Evolutionary conservation across 1,140 invertebrate species (phyloP).

Genomic region (Hermetia illucens): DNA sequence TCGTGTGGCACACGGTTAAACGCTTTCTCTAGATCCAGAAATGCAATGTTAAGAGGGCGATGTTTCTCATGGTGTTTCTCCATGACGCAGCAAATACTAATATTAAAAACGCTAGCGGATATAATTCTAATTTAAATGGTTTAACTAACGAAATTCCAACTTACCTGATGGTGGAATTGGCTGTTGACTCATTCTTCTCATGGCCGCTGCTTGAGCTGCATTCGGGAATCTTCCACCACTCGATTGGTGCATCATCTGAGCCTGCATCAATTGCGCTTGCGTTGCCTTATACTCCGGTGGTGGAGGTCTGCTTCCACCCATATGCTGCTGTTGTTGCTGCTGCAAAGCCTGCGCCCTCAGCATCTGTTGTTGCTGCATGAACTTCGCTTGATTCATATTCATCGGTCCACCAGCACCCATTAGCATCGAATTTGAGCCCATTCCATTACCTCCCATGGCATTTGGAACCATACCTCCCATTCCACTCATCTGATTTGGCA

Average conservation of each 20-base stretch:
- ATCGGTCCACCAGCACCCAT: slow-evolving; percentile 22
- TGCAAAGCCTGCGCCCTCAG: slow-evolving; percentile 34
- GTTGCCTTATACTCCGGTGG: slow-evolving; percentile 61
- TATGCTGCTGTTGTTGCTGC: slow-evolving; percentile 31
- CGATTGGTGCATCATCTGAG: slow-evolving; percentile 27
- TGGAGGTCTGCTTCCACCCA: slow-evolving; percentile 42
- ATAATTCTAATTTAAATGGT: background rate
- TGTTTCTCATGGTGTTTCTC: too few species aligned
- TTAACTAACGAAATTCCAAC: slow-evolving; percentile 6
- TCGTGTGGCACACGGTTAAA: too few species aligned
- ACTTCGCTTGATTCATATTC: slow-evolving; percentile 42
- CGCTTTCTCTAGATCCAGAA: too few species aligned
- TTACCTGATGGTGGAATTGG: slow-evolving; percentile 51
- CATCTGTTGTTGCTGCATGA: slow-evolving; percentile 33
- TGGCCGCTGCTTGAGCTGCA: slow-evolving; percentile 35
- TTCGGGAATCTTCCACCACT: slow-evolving; percentile 29
- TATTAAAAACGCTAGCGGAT: background rate
- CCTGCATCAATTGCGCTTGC: slow-evolving; percentile 44
- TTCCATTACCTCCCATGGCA: slow-evolving; percentile 14
- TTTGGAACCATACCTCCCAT: slow-evolving; percentile 11
- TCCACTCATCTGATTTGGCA: slow-evolving; percentile 13
- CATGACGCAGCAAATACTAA: too few species aligned
- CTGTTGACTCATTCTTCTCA: slow-evolving; percentile 46
- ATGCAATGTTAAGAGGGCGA: too few species aligned
- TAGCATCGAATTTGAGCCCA: slow-evolving; percentile 17